Percentiles rank a stretch among this genome's conserved stretches.
phyloP scores from a whole-genome alignment of 2,113 vertebrate genomes.

The Taxidea taxus region DNA sequence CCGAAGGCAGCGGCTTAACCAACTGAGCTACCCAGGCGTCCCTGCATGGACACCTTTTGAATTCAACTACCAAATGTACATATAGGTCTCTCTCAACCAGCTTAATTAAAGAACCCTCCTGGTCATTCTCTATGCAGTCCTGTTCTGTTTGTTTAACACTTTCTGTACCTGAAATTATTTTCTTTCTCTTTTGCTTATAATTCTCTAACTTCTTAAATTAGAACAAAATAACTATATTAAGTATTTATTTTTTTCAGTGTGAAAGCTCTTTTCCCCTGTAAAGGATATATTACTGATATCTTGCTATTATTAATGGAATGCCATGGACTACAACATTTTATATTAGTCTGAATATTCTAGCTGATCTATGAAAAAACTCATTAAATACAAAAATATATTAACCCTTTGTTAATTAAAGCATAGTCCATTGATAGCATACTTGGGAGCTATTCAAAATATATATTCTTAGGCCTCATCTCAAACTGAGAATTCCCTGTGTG shows the following conservation, averaged over 20 bases:
- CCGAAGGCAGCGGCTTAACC: no score
- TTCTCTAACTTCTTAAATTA: constrained; percentile 8
- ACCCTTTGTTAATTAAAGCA: neutral
- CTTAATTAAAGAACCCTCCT: neutral
- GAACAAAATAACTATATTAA: neutral
- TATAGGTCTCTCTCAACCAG: neutral
- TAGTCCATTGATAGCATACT: neutral
- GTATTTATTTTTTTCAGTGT: neutral
- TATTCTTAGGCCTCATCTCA: neutral
- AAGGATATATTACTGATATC: neutral
- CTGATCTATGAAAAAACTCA: neutral
- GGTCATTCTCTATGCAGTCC: neutral
- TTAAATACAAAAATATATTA: neutral
- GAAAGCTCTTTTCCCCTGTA: neutral
- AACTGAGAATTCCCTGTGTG: neutral
- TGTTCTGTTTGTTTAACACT: neutral
- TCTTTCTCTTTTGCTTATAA: constrained; percentile 19
- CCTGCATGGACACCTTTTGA: neutral
- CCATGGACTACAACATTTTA: neutral
- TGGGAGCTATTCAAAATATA: neutral
- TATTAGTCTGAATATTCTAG: constrained; percentile 12
- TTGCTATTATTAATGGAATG: neutral
- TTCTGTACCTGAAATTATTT: constrained; percentile 23
- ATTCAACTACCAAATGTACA: neutral
- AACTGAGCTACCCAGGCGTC: no score